Evolutionary conservation across 2,113 vertebrate species (phyloP), one percentile per base, ranked within the genome.

Genomic region (Passer domesticus): DNA sequence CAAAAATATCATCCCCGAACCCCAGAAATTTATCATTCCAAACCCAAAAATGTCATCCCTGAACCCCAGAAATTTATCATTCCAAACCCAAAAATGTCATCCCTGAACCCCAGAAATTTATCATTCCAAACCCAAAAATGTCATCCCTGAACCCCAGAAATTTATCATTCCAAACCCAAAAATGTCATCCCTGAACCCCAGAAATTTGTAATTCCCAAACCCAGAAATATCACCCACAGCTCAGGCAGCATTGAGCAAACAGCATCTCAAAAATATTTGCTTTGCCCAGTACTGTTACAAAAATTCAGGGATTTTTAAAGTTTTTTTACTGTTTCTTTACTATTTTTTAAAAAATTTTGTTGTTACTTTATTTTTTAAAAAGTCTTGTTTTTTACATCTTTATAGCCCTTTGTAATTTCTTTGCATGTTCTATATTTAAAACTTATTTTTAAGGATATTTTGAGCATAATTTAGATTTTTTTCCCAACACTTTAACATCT

Each of bases 221-320:
- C 49, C 25, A 22, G 1, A 70, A 70, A 37, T 46, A 1, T 7
- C 58, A 4, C 1, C 9, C 35, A 0, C 60, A 85, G 30, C 52
- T 66, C 20, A 5, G 23, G 20, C 30, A 75, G 37, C 16, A 19
- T 7, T 1, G 8, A 73, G 39, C 27, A 56, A 52, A 15, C 0
- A 7, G 12, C 9, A 10, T 20, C 53, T 58, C 37, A 53, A 3
- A 69, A 79, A 44, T 17, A 13, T 2, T 19, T 6, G 8, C 7
- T 27, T 28, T 27, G 13, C 7, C 11, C 6, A 1, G 17, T 11
- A 53, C 2, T 8, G 15, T 20, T 46, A 24, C 9, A 69, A 70
- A 64, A 64, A 5, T 4, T 2, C 3, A 9, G 27, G 8, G 1
- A 3, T 46, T 35, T 30, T 33, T 0, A 21, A 27, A 2, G 1